A percentile compares a stretch with the other conserved stretches of the same genome.
phyloP scores from a whole-genome alignment of 2,888 invertebrate species.

The Hedychridium roseum region DNA sequence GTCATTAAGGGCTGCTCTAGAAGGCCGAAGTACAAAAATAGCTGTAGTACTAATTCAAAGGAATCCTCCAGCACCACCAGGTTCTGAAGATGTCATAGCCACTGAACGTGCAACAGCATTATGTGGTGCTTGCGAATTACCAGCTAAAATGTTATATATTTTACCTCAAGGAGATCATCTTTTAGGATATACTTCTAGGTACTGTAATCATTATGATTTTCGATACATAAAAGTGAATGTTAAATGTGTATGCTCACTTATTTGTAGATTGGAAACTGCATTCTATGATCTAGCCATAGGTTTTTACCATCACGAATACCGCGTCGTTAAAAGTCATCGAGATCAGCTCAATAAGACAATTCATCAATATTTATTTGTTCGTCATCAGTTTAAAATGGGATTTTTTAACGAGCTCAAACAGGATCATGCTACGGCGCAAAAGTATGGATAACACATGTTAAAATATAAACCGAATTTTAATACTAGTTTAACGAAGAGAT shows the following conservation, averaged over 20 bases:
- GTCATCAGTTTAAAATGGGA: slow-evolving; percentile 97
- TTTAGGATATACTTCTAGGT: slow-evolving; percentile 72
- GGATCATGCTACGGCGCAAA: slow-evolving; percentile 85
- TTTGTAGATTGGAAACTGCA: slow-evolving; percentile 83
- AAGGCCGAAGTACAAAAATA: slow-evolving; percentile 78
- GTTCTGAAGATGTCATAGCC: slow-evolving; percentile 84
- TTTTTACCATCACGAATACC: slow-evolving; percentile 90
- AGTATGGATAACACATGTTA: slow-evolving; percentile 65
- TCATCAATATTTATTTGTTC: slow-evolving; percentile 90
- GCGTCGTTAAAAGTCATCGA: slow-evolving; percentile 85
- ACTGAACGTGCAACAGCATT: slow-evolving; percentile 91
- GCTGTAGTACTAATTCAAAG: slow-evolving; percentile 92
- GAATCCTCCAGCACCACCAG: slow-evolving; percentile 77
- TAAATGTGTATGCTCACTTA: slow-evolving; percentile 2
- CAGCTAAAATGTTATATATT: slow-evolving; percentile 91
- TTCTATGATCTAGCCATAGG: slow-evolving; percentile 92
- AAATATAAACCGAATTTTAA: slow-evolving; percentile 5
- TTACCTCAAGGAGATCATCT: slow-evolving; percentile 91
- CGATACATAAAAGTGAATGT: slow-evolving; percentile 7
- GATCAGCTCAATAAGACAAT: slow-evolving; percentile 91
- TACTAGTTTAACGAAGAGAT: not conserved
- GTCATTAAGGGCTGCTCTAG: slow-evolving; percentile 76
- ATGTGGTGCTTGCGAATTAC: slow-evolving; percentile 90
- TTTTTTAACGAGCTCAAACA: slow-evolving; percentile 94
- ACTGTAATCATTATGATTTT: slow-evolving; percentile 4